phyloP scores from a whole-genome alignment of 1,140 invertebrate genomes.

The Lasioglossum albipes region DNA sequence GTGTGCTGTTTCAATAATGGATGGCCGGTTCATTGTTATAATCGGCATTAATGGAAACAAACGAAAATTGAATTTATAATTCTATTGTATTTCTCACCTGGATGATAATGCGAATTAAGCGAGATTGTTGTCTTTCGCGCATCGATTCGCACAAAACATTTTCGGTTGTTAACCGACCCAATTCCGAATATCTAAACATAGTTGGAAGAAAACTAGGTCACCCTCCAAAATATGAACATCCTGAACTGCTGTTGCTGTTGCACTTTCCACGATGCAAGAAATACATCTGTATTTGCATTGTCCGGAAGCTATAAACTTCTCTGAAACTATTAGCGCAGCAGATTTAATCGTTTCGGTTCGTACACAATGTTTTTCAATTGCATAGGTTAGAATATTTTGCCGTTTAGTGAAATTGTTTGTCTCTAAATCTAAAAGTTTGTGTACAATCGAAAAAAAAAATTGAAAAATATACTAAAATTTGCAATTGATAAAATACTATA shows the following conservation, averaged over 20 bases:
- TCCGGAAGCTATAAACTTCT: not conserved
- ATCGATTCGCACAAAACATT: not conserved
- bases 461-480: no score
- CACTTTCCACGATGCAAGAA: not conserved
- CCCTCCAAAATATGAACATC: conserved; percentile 10
- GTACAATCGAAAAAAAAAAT: no score
- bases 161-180: not conserved
- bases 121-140: not conserved
- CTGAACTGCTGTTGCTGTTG: no score
- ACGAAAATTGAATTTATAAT: not conserved
- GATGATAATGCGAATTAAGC: not conserved
- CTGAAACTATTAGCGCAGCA: not conserved
- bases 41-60: not conserved
- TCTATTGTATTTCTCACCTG: not conserved
- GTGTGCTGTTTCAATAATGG: not conserved
- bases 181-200: not conserved
- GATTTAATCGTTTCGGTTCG: not conserved
- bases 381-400: no score
- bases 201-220: conserved; percentile 2
- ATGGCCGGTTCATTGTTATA: not conserved
- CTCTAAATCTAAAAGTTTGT: no score
- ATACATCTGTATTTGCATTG: not conserved
- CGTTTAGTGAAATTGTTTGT: no score
- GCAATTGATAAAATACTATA: no score
- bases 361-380: no score